Conservation (phyloP, 2,113 vertebrate genomes). For the Aepyceros melampus region DNA sequence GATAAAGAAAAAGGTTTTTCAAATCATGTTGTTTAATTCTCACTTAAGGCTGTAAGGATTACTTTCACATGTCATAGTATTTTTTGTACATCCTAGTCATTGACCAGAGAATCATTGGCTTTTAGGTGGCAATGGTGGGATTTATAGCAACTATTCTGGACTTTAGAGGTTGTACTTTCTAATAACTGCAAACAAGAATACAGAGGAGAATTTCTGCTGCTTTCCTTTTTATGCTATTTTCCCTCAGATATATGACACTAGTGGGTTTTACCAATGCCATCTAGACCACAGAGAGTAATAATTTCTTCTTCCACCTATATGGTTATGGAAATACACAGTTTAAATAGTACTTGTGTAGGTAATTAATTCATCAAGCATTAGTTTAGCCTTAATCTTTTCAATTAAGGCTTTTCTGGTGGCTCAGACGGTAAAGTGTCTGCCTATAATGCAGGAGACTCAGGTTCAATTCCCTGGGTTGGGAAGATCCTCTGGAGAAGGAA, state of each 20-base stretch:
- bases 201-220: background rate
- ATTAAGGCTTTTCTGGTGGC: no score
- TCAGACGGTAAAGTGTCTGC: no score
- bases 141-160: background rate
- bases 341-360: background rate
- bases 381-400: background rate
- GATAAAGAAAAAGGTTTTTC: background rate
- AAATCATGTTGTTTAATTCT: background rate
- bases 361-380: background rate
- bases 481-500: no score
- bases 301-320: background rate
- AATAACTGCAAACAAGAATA: background rate
- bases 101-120: background rate
- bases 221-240: background rate
- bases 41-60: background rate
- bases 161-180: background rate
- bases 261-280: background rate
- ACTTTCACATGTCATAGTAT: background rate
- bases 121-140: background rate
- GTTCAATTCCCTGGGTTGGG: no score
- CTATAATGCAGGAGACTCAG: no score
- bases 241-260: background rate
- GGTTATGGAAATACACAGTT: background rate
- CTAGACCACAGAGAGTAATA: background rate
- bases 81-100: background rate